Evolutionary conservation across 2,113 vertebrate genomes (phyloP), one percentile per base, ranked within the genome.

Genomic region (Pipra filicauda): DNA sequence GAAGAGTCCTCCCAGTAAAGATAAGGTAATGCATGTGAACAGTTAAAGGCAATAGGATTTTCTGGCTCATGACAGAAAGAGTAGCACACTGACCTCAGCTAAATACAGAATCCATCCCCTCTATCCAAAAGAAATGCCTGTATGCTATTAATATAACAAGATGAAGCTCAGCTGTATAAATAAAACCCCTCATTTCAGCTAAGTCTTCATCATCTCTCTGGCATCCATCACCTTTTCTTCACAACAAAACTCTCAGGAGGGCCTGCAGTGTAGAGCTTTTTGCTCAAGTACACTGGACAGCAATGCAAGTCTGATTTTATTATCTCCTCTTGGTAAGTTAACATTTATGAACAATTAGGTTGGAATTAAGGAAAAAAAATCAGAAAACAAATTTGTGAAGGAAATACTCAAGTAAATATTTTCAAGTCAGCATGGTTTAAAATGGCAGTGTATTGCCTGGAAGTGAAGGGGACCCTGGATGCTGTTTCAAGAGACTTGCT

Each of bases 101-200:
- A 80, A 89, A 92, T 24, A 89, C 61, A 95, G 84, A 65, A 90
- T 54, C 65, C 57, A 77, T 65, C 44, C 65, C 54, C 33, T 82
- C 48, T 54, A 73, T 86, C 72, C 77, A 79, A 85, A 91, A 93
- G 52, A 93, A 92, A 91, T 37, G 88, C 44, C 69, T 92, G 73
- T 39, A 78, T 5, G 1, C 73, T 94, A 96, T 95, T 96, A 96
- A 93, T 94, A 96, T 55, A 77, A 87, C 76, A 81, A 95, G 92
- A 96, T 76, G 83, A 96, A 94, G 75, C 70, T 94, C 92, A 95
- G 95, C 91, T 95, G 94, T 93, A 69, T 76, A 96, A 96, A 97
- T 94, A 95, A 95, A 95, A 46, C 28, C 49, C 67, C 27, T 88
- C 44, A 61, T 75, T 92, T 89, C 91, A 85, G 70, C 88, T 85